These are phyloP conservation scores for Pollenia labialis DNA, from an alignment of 2,888 invertebrate species.

Conservation along the genomic window DNA sequence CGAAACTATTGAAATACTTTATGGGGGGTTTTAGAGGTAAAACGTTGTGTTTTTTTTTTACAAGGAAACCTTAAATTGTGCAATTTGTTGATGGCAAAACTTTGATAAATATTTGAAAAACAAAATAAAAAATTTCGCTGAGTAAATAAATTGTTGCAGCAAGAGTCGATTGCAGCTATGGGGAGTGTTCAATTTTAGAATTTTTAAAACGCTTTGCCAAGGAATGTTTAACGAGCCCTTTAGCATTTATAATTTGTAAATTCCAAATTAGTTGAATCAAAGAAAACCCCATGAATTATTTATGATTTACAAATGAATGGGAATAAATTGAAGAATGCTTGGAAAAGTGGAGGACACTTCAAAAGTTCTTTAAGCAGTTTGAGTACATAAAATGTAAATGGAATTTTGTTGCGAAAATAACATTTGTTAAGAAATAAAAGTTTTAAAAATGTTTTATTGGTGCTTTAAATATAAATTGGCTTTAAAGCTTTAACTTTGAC, in stretches of 20 bases:
- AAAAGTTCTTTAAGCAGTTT: too few species aligned
- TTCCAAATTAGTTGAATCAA: constrained; percentile 16
- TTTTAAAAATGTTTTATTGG: too few species aligned
- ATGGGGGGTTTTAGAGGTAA: not conserved
- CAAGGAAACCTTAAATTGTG: constrained; percentile 34
- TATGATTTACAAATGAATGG: not conserved
- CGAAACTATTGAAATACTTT: constrained; percentile 24
- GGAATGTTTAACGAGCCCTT: not conserved
- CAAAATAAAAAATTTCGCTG: not conserved
- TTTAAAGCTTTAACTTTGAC: too few species aligned
- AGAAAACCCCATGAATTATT: constrained; percentile 1
- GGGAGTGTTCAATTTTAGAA: not conserved
- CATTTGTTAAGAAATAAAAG: too few species aligned
- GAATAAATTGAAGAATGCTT: not conserved
- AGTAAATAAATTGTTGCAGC: constrained; percentile 2
- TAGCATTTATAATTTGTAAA: not conserved
- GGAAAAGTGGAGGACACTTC: too few species aligned
- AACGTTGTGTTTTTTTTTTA: constrained; percentile 25
- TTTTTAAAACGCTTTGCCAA: not conserved
- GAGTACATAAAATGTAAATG: too few species aligned
- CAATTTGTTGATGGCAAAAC: constrained; percentile 29
- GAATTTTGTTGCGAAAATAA: too few species aligned
- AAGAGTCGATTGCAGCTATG: not conserved
- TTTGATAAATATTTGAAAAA: constrained; percentile 30
- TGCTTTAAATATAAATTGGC: too few species aligned